These are phyloP conservation scores for Diceros bicornis DNA, from an alignment of 2,797 vertebrate genomes.

Conservation along the genomic window DNA sequence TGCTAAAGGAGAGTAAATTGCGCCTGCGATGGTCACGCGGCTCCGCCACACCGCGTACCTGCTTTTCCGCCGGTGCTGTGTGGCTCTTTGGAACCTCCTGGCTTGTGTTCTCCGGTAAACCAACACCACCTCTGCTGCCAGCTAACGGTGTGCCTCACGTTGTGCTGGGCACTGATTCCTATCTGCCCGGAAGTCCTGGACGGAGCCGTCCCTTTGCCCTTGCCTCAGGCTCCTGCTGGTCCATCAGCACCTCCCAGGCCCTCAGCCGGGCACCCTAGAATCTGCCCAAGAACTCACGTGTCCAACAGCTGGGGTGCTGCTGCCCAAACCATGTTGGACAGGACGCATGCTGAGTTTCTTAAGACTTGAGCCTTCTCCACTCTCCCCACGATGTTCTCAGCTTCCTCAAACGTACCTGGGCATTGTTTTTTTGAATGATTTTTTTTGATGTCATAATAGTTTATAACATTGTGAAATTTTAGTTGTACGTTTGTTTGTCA, in stretches of 20 bases:
- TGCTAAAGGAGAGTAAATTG: not conserved
- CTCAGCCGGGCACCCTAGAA: not conserved
- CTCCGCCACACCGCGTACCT: fast-evolving
- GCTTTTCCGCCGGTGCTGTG: not conserved
- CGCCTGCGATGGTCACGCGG: not conserved
- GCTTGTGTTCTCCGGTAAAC: not conserved
- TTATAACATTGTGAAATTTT: no score
- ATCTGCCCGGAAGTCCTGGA: not conserved
- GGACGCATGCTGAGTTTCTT: not conserved
- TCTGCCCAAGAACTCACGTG: not conserved
- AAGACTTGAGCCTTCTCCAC: not conserved
- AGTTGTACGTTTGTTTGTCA: no score
- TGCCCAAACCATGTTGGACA: not conserved
- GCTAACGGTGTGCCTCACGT: not conserved
- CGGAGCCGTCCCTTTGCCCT: not conserved
- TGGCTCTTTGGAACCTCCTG: not conserved
- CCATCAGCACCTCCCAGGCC: not conserved
- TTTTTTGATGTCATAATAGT: no score
- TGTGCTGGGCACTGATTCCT: not conserved
- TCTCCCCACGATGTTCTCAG: not conserved
- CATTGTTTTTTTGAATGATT: not conserved
- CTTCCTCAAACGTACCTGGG: not conserved
- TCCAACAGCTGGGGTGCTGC: not conserved
- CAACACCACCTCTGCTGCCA: not conserved
- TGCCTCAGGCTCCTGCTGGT: not conserved